These are phyloP conservation scores for Acronicta aceris DNA, from an alignment of 2,888 invertebrate species.

Conservation along the genomic window DNA sequence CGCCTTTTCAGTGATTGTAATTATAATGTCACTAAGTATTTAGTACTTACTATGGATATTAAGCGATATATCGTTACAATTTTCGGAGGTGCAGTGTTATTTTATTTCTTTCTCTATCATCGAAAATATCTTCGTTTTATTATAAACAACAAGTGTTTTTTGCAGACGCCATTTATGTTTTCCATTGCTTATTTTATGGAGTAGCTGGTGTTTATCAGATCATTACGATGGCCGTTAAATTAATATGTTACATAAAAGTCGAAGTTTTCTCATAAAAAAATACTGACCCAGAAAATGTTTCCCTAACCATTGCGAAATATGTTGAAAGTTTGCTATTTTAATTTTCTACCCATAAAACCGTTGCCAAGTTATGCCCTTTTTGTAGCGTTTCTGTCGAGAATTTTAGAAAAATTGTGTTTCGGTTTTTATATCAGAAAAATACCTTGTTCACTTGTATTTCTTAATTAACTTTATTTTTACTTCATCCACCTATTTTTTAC, in stretches of 20 bases:
- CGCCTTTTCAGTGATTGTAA: too few species aligned
- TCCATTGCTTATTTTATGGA: not conserved
- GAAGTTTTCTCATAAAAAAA: not conserved
- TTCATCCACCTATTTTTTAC: not conserved
- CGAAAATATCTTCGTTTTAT: not conserved
- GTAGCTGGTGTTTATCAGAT: not conserved
- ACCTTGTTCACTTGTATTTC: not conserved
- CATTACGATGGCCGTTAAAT: not conserved
- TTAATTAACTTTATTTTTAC: slow-evolving; percentile 1
- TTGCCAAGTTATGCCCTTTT: not conserved
- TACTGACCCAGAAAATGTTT: not conserved
- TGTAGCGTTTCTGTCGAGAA: not conserved
- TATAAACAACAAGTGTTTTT: not conserved
- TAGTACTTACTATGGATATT: too few species aligned
- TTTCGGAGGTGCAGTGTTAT: too few species aligned
- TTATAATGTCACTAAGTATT: too few species aligned
- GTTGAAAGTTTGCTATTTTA: not conserved
- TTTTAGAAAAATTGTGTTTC: not conserved
- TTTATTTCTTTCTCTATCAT: too few species aligned
- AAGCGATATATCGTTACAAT: too few species aligned
- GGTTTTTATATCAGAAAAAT: not conserved
- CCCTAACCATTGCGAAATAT: not conserved
- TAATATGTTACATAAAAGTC: not conserved
- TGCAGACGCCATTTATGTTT: not conserved
- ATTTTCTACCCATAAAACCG: not conserved